Evolutionary conservation across 2,888 invertebrate genomes (phyloP), one percentile per base, ranked within the genome.

Genomic region (Brachypalpus laphriformis): DNA sequence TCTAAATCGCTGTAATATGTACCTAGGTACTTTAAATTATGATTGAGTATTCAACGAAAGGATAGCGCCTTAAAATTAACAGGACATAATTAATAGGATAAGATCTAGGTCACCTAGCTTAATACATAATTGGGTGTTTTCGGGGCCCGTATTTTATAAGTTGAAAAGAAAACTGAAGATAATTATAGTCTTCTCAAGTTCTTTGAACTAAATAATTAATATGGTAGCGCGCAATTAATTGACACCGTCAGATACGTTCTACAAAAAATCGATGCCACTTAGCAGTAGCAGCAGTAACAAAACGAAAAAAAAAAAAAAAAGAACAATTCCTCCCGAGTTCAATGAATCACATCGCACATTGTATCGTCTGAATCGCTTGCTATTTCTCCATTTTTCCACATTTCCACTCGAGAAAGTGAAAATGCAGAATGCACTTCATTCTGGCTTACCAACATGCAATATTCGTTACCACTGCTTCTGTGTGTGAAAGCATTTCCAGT

Each of bases 171-270:
- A 45, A 20, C 45, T 11, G 14, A 25, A 54, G 54, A 56, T 65
- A 74, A 74, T 56, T 74, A 74, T 25, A 61, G 49, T 56, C 54
- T 34, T 59, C 45, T 8, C 34, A 18, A 22, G 56, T 31, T 18
- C 34, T 56, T 47, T 56, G 18, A 56, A 56, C 56, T 65, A 40
- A 74, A 54, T 65, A 57, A 45, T 54, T 65, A 65, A 74, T 65
- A 56, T 37, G 65, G 34, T 54, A 63, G 54, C 45, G 54, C 45
- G 18, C 45, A 56, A 65, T 63, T 74, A 74, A 65, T 74, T 65
- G 42, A 65, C 74, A 63, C 56, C 34, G 34, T 25, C 59, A 71
- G 18, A n/a, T n/a, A n/a, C 25, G 6, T 31, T n/a, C 20, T 31
- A 40, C 34, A 25, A 42, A 14, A 70, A 45, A 56, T 59, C 59